Conservation (phyloP, 2,113 vertebrate species). For the Calidris pygmaea region DNA sequence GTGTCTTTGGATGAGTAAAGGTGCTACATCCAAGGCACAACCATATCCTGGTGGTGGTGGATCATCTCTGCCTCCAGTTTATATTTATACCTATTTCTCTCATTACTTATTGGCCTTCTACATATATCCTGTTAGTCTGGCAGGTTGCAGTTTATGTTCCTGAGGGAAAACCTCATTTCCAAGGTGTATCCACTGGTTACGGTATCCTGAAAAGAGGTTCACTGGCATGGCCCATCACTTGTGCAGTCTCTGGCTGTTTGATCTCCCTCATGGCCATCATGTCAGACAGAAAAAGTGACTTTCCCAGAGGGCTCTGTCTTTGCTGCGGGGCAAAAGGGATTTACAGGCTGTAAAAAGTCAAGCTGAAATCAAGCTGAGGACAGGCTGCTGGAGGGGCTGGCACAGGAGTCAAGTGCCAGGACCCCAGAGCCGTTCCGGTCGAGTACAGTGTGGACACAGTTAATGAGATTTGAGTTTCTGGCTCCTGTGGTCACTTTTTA, state of each 20-base stretch:
- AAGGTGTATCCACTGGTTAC: background rate
- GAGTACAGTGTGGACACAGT: background rate
- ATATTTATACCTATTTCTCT: background rate
- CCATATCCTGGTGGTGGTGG: rapidly evolving
- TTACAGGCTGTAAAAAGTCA: background rate
- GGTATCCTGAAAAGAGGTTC: background rate
- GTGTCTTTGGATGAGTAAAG: background rate
- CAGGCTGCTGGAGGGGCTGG: background rate
- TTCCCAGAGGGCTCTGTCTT: background rate
- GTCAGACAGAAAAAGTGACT: background rate
- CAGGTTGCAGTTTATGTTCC: background rate
- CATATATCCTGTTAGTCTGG: background rate
- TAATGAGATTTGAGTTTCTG: background rate
- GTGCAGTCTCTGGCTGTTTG: background rate
- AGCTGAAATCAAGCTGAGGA: background rate
- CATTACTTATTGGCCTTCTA: background rate
- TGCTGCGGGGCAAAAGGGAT: background rate
- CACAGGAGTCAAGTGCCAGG: background rate
- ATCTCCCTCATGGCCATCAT: background rate
- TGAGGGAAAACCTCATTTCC: background rate
- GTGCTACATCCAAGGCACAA: rapidly evolving
- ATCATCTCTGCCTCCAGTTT: background rate
- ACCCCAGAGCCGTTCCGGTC: background rate
- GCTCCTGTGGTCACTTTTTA: background rate
- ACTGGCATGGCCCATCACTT: background rate